These are phyloP conservation scores for Drosophila flavopinicola DNA, from an alignment of 2,888 invertebrate species.

Conservation along the genomic window DNA sequence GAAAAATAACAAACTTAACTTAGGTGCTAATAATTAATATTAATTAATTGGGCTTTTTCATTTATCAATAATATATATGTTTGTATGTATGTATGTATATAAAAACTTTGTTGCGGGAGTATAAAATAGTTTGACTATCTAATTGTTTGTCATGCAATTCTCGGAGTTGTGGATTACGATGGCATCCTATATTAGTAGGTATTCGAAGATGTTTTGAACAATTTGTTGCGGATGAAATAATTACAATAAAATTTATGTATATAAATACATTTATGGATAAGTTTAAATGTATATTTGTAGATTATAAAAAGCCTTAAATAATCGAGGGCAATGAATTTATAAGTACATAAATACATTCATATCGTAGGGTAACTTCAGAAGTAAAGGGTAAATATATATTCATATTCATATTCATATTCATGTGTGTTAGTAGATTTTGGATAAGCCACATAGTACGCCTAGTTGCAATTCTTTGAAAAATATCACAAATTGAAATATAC, in stretches of 20 bases:
- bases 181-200: conserved; percentile 31
- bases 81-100: conserved; percentile 31
- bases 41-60: conserved; percentile 36
- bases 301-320: conserved; percentile 67
- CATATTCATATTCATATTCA: conserved; percentile 17
- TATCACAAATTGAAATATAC: conserved; percentile 78
- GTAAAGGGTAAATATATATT: conserved; percentile 38
- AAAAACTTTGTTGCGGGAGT: conserved; percentile 62
- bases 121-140: conserved; percentile 75
- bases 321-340: conserved; percentile 62
- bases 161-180: conserved; percentile 52
- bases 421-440: conserved; percentile 44
- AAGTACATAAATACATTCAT: conserved; percentile 52
- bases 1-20: conserved; percentile 77
- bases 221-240: conserved; percentile 28
- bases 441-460: conserved; percentile 78
- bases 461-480: conserved; percentile 78
- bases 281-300: conserved; percentile 24
- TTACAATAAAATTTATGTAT: conserved; percentile 29
- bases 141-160: conserved; percentile 51
- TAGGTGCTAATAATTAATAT: conserved; percentile 66
- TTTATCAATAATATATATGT: not conserved
- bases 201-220: conserved; percentile 32
- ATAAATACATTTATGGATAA: conserved; percentile 16
- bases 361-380: conserved; percentile 53